Percentiles rank a stretch among this genome's conserved stretches.
Evolutionary conservation across 2,113 vertebrate genomes (phyloP).

Genomic region (Epinephelus cyanopodus): DNA sequence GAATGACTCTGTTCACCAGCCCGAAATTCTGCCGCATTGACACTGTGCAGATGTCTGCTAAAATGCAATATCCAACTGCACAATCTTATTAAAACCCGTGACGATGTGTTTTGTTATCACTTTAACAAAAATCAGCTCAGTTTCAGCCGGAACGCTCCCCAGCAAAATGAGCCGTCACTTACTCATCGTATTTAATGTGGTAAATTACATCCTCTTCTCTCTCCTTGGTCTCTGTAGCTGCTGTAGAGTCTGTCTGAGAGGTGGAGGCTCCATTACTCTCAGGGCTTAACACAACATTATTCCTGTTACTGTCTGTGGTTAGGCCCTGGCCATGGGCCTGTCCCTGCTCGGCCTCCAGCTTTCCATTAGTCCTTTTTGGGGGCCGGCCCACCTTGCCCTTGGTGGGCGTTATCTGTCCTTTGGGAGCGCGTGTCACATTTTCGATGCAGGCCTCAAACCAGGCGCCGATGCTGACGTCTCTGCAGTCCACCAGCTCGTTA

Average conservation of each 20-base stretch:
- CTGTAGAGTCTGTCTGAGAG: constrained; percentile 89
- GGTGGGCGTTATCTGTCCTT: constrained; percentile 87
- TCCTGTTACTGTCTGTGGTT: constrained; percentile 88
- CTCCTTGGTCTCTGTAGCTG: constrained; percentile 72
- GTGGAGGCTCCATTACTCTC: constrained; percentile 91
- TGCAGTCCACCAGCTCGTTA: constrained; percentile 98
- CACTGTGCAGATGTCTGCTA: neutral
- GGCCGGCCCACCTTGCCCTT: constrained; percentile 89
- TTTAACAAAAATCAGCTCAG: neutral
- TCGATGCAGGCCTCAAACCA: constrained; percentile 98
- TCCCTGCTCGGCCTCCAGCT: constrained; percentile 80
- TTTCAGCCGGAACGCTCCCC: neutral
- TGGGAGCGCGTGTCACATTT: constrained; percentile 89
- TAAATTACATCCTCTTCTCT: constrained; percentile 90
- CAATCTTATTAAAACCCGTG: neutral
- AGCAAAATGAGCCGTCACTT: constrained; percentile 83
- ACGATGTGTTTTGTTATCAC: neutral
- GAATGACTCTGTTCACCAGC: neutral
- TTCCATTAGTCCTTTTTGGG: constrained; percentile 96
- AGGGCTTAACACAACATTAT: constrained; percentile 84
- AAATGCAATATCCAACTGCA: neutral
- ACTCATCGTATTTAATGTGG: constrained; percentile 99
- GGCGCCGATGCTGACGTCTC: constrained; percentile 94
- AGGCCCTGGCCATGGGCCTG: constrained; percentile 66
- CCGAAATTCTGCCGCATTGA: constrained; percentile 6